A percentile compares a stretch with the other conserved stretches of the same genome.
These are phyloP conservation scores for Rhabditophanes sp. DNA, from an alignment of 2,888 invertebrate genomes.

Conservation along the genomic window DNA sequence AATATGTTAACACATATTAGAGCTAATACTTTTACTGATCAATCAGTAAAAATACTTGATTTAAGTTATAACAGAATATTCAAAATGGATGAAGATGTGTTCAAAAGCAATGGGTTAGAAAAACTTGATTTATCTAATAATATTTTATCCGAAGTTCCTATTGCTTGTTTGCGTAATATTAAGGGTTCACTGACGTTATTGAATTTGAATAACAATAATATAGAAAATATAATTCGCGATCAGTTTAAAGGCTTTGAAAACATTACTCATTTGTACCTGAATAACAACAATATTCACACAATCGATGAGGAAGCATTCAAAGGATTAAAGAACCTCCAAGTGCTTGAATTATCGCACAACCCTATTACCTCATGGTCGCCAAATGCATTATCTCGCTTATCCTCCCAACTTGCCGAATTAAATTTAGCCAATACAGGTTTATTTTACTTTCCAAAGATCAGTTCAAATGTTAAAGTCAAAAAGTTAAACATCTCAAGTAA, in stretches of 20 bases:
- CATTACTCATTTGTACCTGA: conserved; percentile 19
- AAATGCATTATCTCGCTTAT: conserved; percentile 19
- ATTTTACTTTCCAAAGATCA: conserved; percentile 35
- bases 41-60: conserved; percentile 46
- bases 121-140: too few species aligned
- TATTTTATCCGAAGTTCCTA: too few species aligned
- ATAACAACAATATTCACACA: conserved; percentile 28
- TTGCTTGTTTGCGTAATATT: too few species aligned
- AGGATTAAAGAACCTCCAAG: conserved; percentile 19
- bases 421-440: conserved; percentile 39
- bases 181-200: conserved; percentile 65
- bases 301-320: conserved; percentile 37
- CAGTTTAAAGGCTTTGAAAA: conserved; percentile 21
- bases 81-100: conserved; percentile 46
- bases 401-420: conserved; percentile 8
- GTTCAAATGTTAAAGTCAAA: conserved; percentile 23
- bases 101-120: too few species aligned
- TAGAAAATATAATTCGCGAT: conserved; percentile 16
- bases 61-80: conserved; percentile 46
- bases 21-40: not conserved
- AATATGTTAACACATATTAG: not conserved
- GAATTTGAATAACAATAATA: conserved; percentile 63
- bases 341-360: conserved; percentile 35
- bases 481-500: conserved; percentile 20
- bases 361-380: conserved; percentile 43